A percentile compares a stretch with the other conserved stretches of the same genome.
phyloP scores from a whole-genome alignment of 2,888 invertebrate genomes.

The Selenia dentaria region DNA sequence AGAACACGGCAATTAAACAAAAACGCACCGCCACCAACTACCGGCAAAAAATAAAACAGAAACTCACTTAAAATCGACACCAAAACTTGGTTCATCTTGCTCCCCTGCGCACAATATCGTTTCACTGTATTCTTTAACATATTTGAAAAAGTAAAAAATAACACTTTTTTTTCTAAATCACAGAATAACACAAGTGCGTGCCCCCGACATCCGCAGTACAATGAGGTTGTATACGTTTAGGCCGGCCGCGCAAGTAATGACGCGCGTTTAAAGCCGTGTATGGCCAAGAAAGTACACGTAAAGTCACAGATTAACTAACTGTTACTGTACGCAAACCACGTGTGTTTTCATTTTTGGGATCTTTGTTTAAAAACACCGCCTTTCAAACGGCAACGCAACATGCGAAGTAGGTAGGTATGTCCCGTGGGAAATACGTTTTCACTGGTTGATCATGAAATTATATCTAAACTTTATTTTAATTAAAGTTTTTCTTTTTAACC shows the following conservation, averaged over 20 bases:
- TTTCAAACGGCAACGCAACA: neutral
- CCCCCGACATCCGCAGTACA: conserved; percentile 14
- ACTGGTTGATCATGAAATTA: neutral
- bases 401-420: neutral
- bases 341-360: conserved; percentile 1
- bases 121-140: conserved; percentile 77
- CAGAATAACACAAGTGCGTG: conserved; percentile 27
- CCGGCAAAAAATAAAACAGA: too few species aligned
- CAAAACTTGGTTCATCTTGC: conserved; percentile 69
- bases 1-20: too few species aligned
- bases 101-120: conserved; percentile 75
- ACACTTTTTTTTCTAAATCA: conserved; percentile 17
- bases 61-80: conserved; percentile 67
- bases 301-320: neutral
- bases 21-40: too few species aligned
- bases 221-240: conserved; percentile 12
- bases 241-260: neutral
- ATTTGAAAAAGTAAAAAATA: conserved; percentile 39
- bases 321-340: too few species aligned
- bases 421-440: neutral
- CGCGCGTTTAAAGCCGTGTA: neutral
- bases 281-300: neutral
- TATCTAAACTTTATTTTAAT: too few species aligned
- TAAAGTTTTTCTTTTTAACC: too few species aligned
- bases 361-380: conserved; percentile 1